Conservation (phyloP, 2,888 invertebrate species). For the Psylliodes chrysocephalus region DNA sequence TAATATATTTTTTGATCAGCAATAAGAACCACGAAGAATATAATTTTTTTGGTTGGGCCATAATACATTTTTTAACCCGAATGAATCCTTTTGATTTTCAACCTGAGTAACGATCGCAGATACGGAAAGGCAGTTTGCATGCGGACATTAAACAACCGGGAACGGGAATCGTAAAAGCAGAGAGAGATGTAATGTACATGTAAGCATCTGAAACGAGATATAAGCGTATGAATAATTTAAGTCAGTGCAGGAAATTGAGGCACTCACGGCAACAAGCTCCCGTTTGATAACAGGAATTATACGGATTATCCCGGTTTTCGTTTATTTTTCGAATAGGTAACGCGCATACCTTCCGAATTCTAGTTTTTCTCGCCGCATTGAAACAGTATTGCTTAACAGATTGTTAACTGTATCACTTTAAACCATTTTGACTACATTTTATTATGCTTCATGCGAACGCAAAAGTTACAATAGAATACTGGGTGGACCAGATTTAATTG, state of each 20-base stretch:
- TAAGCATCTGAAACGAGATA: conserved; percentile 55
- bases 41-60: not conserved
- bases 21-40: not conserved
- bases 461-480: too few relatives aligned
- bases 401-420: too few relatives aligned
- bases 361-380: not conserved
- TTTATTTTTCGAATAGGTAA: conserved; percentile 41
- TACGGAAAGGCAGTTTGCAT: conserved; percentile 26
- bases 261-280: conserved; percentile 48
- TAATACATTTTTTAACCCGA: not conserved
- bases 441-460: too few relatives aligned
- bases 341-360: conserved; percentile 2
- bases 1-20: not conserved
- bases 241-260: conserved; percentile 49
- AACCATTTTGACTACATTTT: too few relatives aligned
- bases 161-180: conserved; percentile 36
- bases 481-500: too few relatives aligned
- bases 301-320: conserved; percentile 47
- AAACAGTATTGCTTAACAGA: not conserved
- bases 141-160: conserved; percentile 24
- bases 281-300: conserved; percentile 52
- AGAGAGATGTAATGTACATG: conserved; percentile 52
- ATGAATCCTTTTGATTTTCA: conserved; percentile 19
- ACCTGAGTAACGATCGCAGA: conserved; percentile 18
- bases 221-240: conserved; percentile 59